phyloP scores from a whole-genome alignment of 2,113 vertebrate species.

The Puffinus mauretanicus region DNA sequence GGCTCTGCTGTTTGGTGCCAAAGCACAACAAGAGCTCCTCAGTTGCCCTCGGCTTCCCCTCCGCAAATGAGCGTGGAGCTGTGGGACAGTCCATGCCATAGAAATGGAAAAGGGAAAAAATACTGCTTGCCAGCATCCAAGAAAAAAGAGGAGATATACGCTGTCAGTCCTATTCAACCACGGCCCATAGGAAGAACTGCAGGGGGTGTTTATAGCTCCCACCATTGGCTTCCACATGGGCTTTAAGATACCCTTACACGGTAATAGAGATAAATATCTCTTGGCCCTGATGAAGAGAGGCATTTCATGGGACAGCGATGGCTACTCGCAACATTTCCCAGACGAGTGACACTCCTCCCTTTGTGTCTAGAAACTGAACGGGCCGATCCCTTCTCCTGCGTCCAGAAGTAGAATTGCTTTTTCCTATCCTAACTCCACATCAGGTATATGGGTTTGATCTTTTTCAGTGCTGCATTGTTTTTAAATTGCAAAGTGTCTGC shows the following conservation, averaged over 20 bases:
- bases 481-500: not conserved
- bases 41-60: not conserved
- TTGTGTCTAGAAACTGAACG: not conserved
- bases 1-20: slow-evolving; percentile 5
- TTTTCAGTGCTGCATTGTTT: not conserved
- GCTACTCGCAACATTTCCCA: not conserved
- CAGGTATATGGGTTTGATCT: not conserved
- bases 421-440: too few relatives aligned
- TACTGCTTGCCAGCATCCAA: not conserved
- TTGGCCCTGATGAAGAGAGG: not conserved
- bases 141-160: not conserved
- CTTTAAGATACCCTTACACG: not conserved
- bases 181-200: not conserved
- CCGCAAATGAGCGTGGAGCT: not conserved
- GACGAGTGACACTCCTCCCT: not conserved
- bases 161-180: not conserved
- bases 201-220: not conserved
- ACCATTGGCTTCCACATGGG: not conserved
- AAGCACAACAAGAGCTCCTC: slow-evolving; percentile 3
- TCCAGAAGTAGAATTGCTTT: not conserved
- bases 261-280: not conserved
- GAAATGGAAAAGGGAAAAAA: not conserved
- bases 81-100: not conserved
- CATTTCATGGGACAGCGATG: not conserved
- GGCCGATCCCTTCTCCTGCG: not conserved